Evolutionary conservation across 2,797 vertebrate genomes (phyloP).

Genomic region (Amazonetta brasiliensis): DNA sequence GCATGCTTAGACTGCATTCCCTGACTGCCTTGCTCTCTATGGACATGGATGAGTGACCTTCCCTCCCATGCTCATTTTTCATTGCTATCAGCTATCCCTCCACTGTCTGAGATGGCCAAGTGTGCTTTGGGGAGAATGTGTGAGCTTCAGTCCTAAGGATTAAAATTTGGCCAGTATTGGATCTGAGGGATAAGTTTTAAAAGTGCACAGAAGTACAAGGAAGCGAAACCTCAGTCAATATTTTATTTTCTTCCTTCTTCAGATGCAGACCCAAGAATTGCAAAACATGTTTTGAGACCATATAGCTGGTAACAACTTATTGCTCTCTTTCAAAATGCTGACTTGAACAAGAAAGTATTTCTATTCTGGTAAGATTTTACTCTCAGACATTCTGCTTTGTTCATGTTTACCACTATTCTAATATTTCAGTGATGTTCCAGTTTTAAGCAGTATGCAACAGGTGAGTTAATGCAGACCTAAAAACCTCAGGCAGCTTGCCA

Average conservation of each 20-base stretch:
- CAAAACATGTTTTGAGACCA: not conserved
- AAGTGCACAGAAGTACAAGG: not conserved
- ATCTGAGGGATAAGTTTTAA: not conserved
- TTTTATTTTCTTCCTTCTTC: not conserved
- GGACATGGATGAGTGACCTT: not conserved
- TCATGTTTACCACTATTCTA: not conserved
- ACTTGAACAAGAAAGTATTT: not conserved
- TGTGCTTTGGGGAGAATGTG: not conserved
- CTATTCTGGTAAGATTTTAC: not conserved
- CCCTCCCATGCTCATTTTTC: not conserved
- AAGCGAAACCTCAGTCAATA: not conserved
- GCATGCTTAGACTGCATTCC: not conserved
- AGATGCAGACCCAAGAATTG: not conserved
- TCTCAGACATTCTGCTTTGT: not conserved
- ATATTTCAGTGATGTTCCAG: not conserved
- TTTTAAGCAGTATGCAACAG: not conserved
- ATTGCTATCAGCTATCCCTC: not conserved
- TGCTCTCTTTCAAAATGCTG: not conserved
- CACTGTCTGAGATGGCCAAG: not conserved
- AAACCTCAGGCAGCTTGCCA: constrained; percentile 1
- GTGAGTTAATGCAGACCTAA: not conserved
- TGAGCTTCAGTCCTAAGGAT: not conserved
- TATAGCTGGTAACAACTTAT: not conserved
- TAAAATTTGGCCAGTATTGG: not conserved
- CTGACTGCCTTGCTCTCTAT: not conserved